Evolutionary conservation across 2,113 vertebrate species (phyloP).

Genomic region (Oryzias javanicus): DNA sequence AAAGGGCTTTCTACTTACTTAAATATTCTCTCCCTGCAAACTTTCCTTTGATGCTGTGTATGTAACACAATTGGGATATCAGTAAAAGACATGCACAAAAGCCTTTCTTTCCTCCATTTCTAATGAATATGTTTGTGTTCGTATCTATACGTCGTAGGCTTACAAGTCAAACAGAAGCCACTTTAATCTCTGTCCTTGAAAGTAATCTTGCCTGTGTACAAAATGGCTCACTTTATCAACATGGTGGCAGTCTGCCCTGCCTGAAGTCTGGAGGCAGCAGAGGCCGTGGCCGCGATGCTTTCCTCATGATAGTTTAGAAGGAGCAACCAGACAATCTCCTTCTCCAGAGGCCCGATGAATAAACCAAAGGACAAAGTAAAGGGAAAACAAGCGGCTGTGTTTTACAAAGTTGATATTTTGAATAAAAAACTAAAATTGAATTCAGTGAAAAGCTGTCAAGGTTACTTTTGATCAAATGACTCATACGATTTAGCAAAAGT

Average conservation of each 20-base stretch:
- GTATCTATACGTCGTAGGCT: slow-evolving; percentile 24
- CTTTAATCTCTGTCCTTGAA: slow-evolving; percentile 79
- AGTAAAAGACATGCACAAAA: slow-evolving; percentile 13
- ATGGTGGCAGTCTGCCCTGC: slow-evolving; percentile 70
- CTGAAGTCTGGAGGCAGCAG: slow-evolving; percentile 65
- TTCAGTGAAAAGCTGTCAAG: slow-evolving; percentile 16
- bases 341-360: slow-evolving; percentile 40
- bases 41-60: slow-evolving; percentile 21
- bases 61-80: slow-evolving; percentile 27
- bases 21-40: too few relatives aligned
- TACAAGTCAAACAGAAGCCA: slow-evolving; percentile 60
- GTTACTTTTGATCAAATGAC: neutral
- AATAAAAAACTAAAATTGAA: slow-evolving; percentile 4
- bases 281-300: slow-evolving; percentile 53
- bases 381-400: slow-evolving; percentile 32
- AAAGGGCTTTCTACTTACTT: too few relatives aligned
- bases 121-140: slow-evolving; percentile 9
- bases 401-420: slow-evolving; percentile 10
- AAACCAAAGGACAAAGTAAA: slow-evolving; percentile 32
- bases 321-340: slow-evolving; percentile 55
- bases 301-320: slow-evolving; percentile 57
- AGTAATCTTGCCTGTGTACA: slow-evolving; percentile 75
- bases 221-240: slow-evolving; percentile 78
- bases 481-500: too few relatives aligned
- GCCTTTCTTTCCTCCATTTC: neutral